These are phyloP conservation scores for Bellardia bayeri DNA, from an alignment of 2,888 invertebrate species.

Conservation along the genomic window DNA sequence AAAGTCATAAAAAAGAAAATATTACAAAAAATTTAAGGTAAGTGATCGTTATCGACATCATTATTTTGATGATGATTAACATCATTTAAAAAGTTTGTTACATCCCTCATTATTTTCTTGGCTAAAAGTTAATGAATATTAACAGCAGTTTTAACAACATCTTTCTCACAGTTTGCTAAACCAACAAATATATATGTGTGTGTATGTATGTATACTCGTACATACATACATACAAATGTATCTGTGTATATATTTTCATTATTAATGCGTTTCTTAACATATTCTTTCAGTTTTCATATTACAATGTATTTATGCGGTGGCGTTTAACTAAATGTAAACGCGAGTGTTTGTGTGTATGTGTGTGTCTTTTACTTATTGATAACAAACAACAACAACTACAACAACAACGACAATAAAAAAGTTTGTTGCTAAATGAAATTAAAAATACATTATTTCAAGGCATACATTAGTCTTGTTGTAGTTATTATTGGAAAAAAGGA, in stretches of 20 bases:
- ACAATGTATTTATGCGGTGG: neutral
- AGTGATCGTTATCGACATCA: conserved; percentile 34
- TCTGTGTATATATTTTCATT: conserved; percentile 4
- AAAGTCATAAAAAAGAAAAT: neutral
- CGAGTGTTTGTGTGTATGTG: conserved; percentile 3
- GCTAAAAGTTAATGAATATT: conserved; percentile 47
- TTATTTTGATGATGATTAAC: conserved; percentile 17
- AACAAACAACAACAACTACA: neutral
- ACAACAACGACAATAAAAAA: neutral
- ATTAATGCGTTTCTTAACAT: conserved; percentile 24
- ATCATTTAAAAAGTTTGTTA: conserved; percentile 45
- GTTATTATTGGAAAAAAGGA: conserved; percentile 12
- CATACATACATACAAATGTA: no score
- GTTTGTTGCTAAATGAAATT: conserved; percentile 57
- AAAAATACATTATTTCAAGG: conserved; percentile 64
- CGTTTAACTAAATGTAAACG: neutral
- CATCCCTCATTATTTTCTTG: neutral
- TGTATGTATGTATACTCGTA: no score
- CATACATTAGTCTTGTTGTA: conserved; percentile 5
- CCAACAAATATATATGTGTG: neutral
- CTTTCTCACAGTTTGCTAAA: neutral
- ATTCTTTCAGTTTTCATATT: neutral
- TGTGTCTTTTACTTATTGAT: neutral
- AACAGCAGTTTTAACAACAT: conserved; percentile 11
- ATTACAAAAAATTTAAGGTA: neutral